A percentile compares a stretch with the other conserved stretches of the same genome.
Evolutionary conservation across 1,140 invertebrate genomes (phyloP).

Genomic region (Ceratina australensis): DNA sequence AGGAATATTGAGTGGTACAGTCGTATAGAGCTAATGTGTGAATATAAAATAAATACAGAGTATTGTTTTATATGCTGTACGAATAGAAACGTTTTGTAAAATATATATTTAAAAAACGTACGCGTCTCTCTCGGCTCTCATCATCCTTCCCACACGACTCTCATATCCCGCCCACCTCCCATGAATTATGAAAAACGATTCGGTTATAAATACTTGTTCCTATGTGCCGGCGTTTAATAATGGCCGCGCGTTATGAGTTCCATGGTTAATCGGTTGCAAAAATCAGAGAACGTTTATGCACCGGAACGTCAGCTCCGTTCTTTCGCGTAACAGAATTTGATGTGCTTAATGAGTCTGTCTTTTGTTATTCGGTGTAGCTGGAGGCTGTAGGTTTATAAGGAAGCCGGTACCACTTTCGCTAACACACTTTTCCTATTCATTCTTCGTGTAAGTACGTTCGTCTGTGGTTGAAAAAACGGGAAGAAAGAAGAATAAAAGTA

Average conservation of each 20-base stretch:
- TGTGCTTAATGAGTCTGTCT: conserved; percentile 74
- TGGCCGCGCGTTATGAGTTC: not conserved
- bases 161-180: not conserved
- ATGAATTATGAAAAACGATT: too few relatives aligned
- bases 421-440: conserved; percentile 42
- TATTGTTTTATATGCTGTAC: conserved; percentile 81
- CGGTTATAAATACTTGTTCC: not conserved
- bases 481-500: not conserved
- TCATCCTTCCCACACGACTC: not conserved
- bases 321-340: conserved; percentile 28
- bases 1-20: conserved; percentile 71
- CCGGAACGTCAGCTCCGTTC: not conserved
- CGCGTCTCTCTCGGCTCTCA: not conserved
- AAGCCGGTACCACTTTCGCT: conserved; percentile 40
- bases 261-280: too few relatives aligned
- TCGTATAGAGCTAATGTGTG: conserved; percentile 78
- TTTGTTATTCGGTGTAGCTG: conserved; percentile 65
- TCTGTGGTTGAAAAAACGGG: not conserved
- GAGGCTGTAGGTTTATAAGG: conserved; percentile 57
- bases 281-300: not conserved
- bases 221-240: not conserved
- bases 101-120: conserved; percentile 78
- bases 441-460: not conserved
- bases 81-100: conserved; percentile 80
- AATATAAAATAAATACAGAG: conserved; percentile 79